These are phyloP conservation scores for Mycetomoellerius zeteki DNA, from an alignment of 1,140 invertebrate species.

Conservation along the genomic window DNA sequence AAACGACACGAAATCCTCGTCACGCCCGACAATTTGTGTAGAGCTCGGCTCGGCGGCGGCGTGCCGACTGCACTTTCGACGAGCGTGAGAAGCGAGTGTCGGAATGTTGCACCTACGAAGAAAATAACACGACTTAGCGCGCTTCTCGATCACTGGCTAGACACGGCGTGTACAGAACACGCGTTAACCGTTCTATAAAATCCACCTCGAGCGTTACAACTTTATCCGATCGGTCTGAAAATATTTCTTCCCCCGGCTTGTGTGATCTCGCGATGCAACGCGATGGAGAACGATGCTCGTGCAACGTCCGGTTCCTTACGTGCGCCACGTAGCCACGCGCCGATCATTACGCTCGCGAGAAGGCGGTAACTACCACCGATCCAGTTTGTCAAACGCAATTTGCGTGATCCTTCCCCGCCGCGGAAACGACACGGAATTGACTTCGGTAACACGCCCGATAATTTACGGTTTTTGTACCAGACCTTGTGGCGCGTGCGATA, in stretches of 20 bases:
- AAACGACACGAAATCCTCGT: constrained; percentile 63
- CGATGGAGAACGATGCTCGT: constrained; percentile 10
- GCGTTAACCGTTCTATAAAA: constrained; percentile 42
- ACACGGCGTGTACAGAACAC: constrained; percentile 7
- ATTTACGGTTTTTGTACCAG: constrained; percentile 35
- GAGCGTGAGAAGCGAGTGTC: constrained; percentile 64
- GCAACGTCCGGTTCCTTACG: constrained; percentile 7
- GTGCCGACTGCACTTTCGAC: constrained; percentile 53
- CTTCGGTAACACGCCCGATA: constrained; percentile 30
- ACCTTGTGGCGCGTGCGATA: neutral
- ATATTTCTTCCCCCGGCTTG: neutral
- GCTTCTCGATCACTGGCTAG: constrained; percentile 45
- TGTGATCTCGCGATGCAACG: neutral
- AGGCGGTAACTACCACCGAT: constrained; percentile 52
- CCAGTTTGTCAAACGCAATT: constrained; percentile 73
- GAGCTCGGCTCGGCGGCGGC: constrained; percentile 2
- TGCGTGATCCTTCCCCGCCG: constrained; percentile 38
- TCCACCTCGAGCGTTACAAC: constrained; percentile 40
- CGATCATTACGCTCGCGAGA: constrained; percentile 56
- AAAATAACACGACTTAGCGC: constrained; percentile 56
- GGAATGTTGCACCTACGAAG: constrained; percentile 61
- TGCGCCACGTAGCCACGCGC: constrained; percentile 52
- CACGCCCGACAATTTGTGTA: constrained; percentile 56
- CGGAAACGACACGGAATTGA: constrained; percentile 22
- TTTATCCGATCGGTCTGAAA: constrained; percentile 33